phyloP scores from a whole-genome alignment of 2,797 vertebrate species.

The Moxostoma hubbsi region DNA sequence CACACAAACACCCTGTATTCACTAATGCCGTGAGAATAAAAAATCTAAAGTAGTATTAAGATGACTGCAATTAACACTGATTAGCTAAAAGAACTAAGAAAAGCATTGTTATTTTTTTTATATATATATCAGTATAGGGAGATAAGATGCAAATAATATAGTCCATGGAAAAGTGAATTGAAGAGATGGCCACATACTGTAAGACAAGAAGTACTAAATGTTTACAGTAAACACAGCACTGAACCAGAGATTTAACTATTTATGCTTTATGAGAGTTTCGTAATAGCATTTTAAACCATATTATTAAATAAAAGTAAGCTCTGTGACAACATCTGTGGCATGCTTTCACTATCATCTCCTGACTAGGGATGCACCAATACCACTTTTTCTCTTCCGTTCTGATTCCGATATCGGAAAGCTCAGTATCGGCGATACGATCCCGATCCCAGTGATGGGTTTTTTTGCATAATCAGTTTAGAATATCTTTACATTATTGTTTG shows the following conservation, averaged over 20 bases:
- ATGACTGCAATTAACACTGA: slow-evolving; percentile 48
- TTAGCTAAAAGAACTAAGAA: slow-evolving; percentile 25
- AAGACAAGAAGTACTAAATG: neutral
- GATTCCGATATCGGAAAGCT: no score
- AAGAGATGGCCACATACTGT: neutral
- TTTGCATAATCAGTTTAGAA: no score
- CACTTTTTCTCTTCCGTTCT: no score
- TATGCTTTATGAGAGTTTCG: neutral
- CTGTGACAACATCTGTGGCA: no score
- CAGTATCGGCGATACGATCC: no score
- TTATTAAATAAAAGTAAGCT: neutral
- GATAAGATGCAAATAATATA: neutral
- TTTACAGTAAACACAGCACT: neutral
- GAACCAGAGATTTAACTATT: neutral
- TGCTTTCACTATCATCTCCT: no score
- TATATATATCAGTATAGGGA: slow-evolving; percentile 5
- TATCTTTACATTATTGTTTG: no score
- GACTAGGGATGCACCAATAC: no score
- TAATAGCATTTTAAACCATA: slow-evolving; percentile 16
- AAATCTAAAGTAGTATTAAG: neutral
- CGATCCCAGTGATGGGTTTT: no score
- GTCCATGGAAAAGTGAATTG: neutral
- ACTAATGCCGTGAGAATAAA: slow-evolving; percentile 46
- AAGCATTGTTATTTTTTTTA: slow-evolving; percentile 5
- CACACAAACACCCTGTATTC: neutral